phyloP scores from a whole-genome alignment of 2,113 vertebrate species.

The Pseudorectes ferrugineus region DNA sequence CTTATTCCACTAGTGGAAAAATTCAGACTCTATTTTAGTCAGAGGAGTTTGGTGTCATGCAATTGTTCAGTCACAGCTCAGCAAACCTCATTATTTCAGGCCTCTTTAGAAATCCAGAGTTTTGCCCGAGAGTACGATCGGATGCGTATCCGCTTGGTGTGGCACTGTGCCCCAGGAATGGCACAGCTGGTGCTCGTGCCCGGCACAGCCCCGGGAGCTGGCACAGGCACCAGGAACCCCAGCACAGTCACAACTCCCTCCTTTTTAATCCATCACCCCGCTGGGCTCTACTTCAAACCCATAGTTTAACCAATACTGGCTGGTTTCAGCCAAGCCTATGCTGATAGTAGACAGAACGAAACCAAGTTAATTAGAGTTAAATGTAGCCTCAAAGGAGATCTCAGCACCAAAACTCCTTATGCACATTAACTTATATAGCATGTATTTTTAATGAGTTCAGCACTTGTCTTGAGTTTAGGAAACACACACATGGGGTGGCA shows the following conservation, averaged over 20 bases:
- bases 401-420: constrained; percentile 67
- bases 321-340: constrained; percentile 20
- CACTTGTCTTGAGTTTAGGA: constrained; percentile 35
- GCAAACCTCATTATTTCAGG: not conserved
- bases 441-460: constrained; percentile 50
- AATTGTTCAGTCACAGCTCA: not conserved
- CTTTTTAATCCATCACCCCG: not conserved
- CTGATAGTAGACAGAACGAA: constrained; percentile 56
- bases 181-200: not conserved
- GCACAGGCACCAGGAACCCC: not conserved
- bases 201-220: not conserved
- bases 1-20: not conserved
- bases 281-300: not conserved
- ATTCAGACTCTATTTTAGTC: not conserved
- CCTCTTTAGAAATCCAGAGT: not conserved
- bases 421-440: constrained; percentile 10
- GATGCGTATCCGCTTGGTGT: rapidly evolving
- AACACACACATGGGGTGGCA: not conserved
- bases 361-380: constrained; percentile 64
- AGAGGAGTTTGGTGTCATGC: not conserved
- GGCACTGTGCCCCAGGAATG: not conserved
- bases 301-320: not conserved
- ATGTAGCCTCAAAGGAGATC: constrained; percentile 31
- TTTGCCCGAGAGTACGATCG: rapidly evolving
- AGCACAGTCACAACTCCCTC: rapidly evolving